Percentiles rank a stretch among this genome's conserved stretches.
These are phyloP conservation scores for Neosalanx taihuensis DNA, from an alignment of 2,797 vertebrate species.

Conservation along the genomic window DNA sequence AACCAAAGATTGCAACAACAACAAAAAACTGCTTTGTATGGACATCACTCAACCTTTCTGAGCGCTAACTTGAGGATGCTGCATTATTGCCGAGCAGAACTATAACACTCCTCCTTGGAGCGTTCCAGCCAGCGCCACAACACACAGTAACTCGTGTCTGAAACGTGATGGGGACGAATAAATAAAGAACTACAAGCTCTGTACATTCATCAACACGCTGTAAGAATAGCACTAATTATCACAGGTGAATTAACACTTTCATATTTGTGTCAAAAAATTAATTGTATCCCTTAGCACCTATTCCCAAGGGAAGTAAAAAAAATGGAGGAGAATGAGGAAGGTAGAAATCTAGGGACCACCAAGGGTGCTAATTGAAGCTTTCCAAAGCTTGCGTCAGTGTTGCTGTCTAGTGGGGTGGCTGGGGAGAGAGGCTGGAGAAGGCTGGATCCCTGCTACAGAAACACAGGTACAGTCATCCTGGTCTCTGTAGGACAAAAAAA, in stretches of 20 bases:
- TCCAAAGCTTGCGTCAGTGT: slow-evolving; percentile 69
- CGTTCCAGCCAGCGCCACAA: slow-evolving; percentile 67
- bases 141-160: slow-evolving; percentile 66
- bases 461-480: background rate
- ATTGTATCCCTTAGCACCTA: slow-evolving; percentile 77
- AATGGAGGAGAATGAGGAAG: slow-evolving; percentile 46
- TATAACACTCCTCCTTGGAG: slow-evolving; percentile 72
- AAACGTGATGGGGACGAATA: slow-evolving; percentile 63
- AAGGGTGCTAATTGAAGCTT: slow-evolving; percentile 75
- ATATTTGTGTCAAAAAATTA: slow-evolving; percentile 83
- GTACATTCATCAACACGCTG: slow-evolving; percentile 70
- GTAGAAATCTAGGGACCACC: slow-evolving; percentile 62
- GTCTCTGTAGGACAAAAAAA: slow-evolving; percentile 27
- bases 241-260: slow-evolving; percentile 82
- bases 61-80: slow-evolving; percentile 67
- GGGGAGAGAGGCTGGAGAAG: background rate
- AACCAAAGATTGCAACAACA: slow-evolving; percentile 23
- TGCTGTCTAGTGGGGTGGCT: slow-evolving; percentile 33
- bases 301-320: slow-evolving; percentile 59
- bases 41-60: slow-evolving; percentile 55
- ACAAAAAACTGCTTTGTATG: slow-evolving; percentile 56
- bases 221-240: slow-evolving; percentile 79
- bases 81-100: slow-evolving; percentile 65
- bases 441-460: background rate
- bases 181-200: slow-evolving; percentile 72